These are phyloP conservation scores for Acrobasis repandana DNA, from an alignment of 2,888 invertebrate species.

Conservation along the genomic window DNA sequence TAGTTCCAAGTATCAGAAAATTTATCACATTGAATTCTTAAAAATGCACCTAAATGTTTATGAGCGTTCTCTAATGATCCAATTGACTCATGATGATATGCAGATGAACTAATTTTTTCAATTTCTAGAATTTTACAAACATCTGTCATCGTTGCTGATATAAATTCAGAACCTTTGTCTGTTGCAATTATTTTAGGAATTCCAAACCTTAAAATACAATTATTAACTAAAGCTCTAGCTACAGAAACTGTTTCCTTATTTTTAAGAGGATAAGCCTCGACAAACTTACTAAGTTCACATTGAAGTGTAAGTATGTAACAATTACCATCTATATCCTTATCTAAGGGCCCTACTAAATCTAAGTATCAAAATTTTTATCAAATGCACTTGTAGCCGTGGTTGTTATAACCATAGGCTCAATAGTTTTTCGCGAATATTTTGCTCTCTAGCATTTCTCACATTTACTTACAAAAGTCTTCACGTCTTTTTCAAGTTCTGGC, in stretches of 20 bases:
- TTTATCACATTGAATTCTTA: constrained; percentile 26
- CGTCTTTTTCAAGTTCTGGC: constrained; percentile 21
- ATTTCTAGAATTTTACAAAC: constrained; percentile 20
- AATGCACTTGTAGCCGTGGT: constrained; percentile 17
- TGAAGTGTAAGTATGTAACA: not conserved
- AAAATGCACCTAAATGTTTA: constrained; percentile 26
- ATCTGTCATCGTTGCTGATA: constrained; percentile 2
- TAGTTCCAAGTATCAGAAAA: constrained; percentile 25
- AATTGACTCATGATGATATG: constrained; percentile 23
- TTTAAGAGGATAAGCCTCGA: not conserved
- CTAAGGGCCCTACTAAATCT: constrained; percentile 20
- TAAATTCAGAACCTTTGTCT: not conserved
- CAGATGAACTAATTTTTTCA: constrained; percentile 19
- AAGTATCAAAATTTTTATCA: constrained; percentile 21
- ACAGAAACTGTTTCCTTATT: not conserved
- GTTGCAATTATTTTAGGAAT: not conserved
- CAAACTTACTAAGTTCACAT: not conserved
- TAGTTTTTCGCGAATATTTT: constrained; percentile 17
- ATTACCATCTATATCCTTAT: constrained; percentile 22
- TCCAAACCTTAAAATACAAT: constrained; percentile 2
- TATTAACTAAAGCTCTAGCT: constrained; percentile 17
- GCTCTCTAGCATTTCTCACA: constrained; percentile 17
- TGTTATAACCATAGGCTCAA: constrained; percentile 22
- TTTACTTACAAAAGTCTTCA: constrained; percentile 14
- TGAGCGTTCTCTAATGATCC: constrained; percentile 29